phyloP scores from a whole-genome alignment of 2,113 vertebrate genomes.

The Mustelus asterias region DNA sequence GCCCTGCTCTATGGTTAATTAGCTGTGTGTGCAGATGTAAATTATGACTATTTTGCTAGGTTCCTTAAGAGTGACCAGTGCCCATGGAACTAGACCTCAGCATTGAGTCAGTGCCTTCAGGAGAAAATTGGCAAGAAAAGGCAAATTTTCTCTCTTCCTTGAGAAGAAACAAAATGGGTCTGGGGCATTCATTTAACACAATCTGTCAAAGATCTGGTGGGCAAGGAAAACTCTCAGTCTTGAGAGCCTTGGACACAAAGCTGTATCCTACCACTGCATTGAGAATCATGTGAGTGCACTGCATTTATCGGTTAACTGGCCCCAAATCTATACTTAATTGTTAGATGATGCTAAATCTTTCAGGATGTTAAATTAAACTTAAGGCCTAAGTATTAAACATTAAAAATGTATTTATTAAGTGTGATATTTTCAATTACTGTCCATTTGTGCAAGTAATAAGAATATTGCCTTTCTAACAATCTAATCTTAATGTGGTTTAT shows the following conservation, averaged over 20 bases:
- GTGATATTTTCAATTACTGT: not conserved
- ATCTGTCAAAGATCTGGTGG: not conserved
- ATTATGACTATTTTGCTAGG: not conserved
- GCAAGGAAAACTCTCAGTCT: not conserved
- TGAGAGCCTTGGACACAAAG: not conserved
- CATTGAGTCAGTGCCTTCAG: not conserved
- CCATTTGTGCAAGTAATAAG: constrained; percentile 1
- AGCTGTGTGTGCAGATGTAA: not conserved
- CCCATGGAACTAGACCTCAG: not conserved
- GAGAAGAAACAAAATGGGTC: not conserved
- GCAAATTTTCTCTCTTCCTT: not conserved
- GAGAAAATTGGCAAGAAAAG: not conserved
- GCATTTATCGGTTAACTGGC: not conserved
- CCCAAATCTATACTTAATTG: not conserved
- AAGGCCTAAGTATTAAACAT: not conserved
- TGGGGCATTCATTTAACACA: not conserved
- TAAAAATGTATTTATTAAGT: not conserved
- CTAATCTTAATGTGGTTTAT: constrained; percentile 12
- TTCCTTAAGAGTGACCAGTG: not conserved
- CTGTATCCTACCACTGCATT: not conserved
- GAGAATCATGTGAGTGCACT: too few species aligned
- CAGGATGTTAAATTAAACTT: not conserved
- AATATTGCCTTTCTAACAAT: constrained; percentile 6
- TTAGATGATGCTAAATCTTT: not conserved
- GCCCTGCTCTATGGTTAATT: not conserved